These are phyloP conservation scores for Mactra quadrangularis DNA, from an alignment of 1,140 invertebrate genomes.

Conservation along the genomic window DNA sequence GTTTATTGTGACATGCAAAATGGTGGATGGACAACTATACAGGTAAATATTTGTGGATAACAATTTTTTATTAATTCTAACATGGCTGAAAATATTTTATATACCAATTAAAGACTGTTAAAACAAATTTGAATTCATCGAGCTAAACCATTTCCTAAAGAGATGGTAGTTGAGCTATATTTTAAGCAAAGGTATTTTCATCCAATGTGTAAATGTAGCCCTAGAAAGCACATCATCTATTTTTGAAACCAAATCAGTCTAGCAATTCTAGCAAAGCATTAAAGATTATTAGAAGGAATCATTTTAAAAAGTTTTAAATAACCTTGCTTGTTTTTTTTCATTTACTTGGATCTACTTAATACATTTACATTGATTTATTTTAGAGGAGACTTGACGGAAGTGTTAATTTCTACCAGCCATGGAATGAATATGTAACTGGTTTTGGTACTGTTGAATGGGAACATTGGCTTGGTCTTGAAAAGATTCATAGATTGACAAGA, in stretches of 20 bases:
- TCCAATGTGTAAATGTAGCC: too few species aligned
- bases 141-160: too few species aligned
- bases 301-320: background rate
- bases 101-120: background rate
- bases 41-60: slow-evolving; percentile 5
- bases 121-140: too few species aligned
- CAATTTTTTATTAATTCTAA: background rate
- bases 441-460: slow-evolving; percentile 21
- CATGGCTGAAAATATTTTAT: background rate
- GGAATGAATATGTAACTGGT: slow-evolving; percentile 36
- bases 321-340: background rate
- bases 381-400: slow-evolving; percentile 14
- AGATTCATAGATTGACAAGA: slow-evolving; percentile 40
- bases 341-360: background rate
- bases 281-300: background rate
- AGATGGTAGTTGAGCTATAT: too few species aligned
- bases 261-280: background rate
- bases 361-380: background rate
- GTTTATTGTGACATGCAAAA: slow-evolving; percentile 45
- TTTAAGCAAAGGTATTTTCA: too few species aligned
- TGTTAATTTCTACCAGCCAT: slow-evolving; percentile 33
- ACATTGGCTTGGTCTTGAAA: slow-evolving; percentile 49
- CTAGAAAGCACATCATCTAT: too few species aligned
- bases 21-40: slow-evolving; percentile 44
- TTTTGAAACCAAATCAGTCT: background rate